These are phyloP conservation scores for Margaritifera margaritifera DNA, from an alignment of 2,888 invertebrate genomes.

Conservation along the genomic window DNA sequence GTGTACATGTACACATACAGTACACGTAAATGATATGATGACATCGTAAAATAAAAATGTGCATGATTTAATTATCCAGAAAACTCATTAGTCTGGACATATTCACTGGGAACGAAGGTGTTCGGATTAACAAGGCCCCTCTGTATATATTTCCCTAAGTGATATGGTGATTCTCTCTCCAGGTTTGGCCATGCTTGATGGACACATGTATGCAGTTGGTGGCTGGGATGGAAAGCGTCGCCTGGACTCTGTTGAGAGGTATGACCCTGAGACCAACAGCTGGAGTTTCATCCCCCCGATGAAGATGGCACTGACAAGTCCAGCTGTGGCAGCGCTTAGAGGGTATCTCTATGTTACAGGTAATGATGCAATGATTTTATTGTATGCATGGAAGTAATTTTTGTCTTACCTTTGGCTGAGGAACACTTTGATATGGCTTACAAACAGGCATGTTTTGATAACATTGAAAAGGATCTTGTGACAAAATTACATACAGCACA, in stretches of 20 bases:
- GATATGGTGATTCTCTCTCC: background rate
- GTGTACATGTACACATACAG: too few relatives aligned
- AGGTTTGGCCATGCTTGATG: conserved; percentile 75
- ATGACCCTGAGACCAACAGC: conserved; percentile 72
- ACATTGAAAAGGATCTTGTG: too few relatives aligned
- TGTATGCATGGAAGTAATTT: background rate
- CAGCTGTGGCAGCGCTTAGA: conserved; percentile 74
- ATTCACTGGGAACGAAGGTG: too few relatives aligned
- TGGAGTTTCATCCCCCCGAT: conserved; percentile 74
- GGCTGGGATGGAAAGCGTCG: conserved; percentile 75
- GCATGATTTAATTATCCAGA: too few relatives aligned
- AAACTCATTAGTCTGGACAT: too few relatives aligned
- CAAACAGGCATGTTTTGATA: too few relatives aligned
- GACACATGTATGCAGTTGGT: conserved; percentile 75
- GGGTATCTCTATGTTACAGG: conserved; percentile 75
- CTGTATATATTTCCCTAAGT: background rate
- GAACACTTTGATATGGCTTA: too few relatives aligned
- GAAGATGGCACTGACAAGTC: conserved; percentile 74
- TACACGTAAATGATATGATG: too few relatives aligned
- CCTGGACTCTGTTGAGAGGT: conserved; percentile 74
- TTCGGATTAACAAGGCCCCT: too few relatives aligned
- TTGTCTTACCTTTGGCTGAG: too few relatives aligned
- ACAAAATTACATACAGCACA: too few relatives aligned
- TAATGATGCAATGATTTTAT: conserved; percentile 31
- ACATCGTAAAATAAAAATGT: too few relatives aligned